phyloP scores from a whole-genome alignment of 2,113 vertebrate species.

The Python bivittatus region DNA sequence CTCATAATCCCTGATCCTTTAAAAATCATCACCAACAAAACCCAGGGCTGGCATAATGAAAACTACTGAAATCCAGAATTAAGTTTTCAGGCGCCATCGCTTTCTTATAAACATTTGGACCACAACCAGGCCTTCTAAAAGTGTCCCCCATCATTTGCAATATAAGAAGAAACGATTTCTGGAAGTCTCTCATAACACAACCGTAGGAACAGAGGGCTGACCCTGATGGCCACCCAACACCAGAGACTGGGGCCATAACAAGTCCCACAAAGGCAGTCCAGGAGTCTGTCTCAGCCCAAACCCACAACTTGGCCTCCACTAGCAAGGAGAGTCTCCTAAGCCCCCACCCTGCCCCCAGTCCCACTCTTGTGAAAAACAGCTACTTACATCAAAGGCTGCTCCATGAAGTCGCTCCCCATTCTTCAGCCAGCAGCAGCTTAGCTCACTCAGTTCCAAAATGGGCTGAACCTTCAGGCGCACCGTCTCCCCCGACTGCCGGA shows the following conservation, averaged over 20 bases:
- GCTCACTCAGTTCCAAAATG: slow-evolving; percentile 93
- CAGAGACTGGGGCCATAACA: neutral
- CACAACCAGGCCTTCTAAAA: neutral
- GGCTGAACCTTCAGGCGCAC: slow-evolving; percentile 93
- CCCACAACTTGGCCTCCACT: neutral
- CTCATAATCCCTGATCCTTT: neutral
- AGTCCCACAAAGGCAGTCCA: neutral
- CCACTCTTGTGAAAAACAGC: accelerated
- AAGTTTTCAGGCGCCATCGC: neutral
- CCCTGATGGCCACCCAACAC: neutral
- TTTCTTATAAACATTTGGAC: too few relatives aligned
- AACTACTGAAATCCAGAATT: neutral
- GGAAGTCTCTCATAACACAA: too few relatives aligned
- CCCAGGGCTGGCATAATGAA: neutral
- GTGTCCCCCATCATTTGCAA: neutral
- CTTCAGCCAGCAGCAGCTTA: slow-evolving; percentile 91
- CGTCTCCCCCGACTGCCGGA: slow-evolving; percentile 91
- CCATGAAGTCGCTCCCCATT: slow-evolving; percentile 70
- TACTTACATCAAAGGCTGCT: slow-evolving; percentile 86
- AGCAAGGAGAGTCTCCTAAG: neutral
- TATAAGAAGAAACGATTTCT: too few relatives aligned
- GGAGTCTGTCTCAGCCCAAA: neutral
- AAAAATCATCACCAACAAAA: neutral
- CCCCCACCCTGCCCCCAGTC: neutral
- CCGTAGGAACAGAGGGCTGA: accelerated